These are phyloP conservation scores for Neopelma chrysocephalum DNA, from an alignment of 2,797 vertebrate species.

Conservation along the genomic window DNA sequence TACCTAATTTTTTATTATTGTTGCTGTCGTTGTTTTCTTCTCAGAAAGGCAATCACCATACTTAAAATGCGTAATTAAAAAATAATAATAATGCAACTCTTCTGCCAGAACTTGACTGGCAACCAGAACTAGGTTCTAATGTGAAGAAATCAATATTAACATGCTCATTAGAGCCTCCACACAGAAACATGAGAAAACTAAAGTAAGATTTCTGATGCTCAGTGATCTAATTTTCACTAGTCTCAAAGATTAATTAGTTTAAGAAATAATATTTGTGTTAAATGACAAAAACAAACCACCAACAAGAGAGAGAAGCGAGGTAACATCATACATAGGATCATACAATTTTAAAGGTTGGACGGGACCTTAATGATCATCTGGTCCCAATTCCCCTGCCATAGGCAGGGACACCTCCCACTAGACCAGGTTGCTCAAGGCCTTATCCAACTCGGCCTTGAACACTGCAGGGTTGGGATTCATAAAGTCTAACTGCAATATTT, in stretches of 20 bases:
- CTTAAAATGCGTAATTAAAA: conserved; percentile 20
- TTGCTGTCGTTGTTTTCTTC: background rate
- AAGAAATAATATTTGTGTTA: conserved; percentile 23
- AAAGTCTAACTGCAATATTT: background rate
- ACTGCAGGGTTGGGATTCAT: background rate
- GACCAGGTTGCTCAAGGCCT: background rate
- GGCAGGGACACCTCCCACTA: background rate
- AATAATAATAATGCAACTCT: background rate
- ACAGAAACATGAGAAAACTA: background rate
- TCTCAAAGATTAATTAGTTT: conserved; percentile 21
- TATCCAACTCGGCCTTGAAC: background rate
- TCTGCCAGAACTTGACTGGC: conserved; percentile 33
- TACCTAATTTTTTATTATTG: background rate
- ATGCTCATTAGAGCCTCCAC: conserved; percentile 21
- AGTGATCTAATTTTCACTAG: conserved; percentile 19
- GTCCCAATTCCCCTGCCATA: background rate
- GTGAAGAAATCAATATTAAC: conserved; percentile 35
- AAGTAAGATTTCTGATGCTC: conserved; percentile 30
- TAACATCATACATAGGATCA: background rate
- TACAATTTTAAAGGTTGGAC: background rate
- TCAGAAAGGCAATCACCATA: background rate
- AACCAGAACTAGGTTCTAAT: conserved; percentile 7
- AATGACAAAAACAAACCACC: background rate
- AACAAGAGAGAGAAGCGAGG: background rate
- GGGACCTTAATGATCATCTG: background rate